Percentiles rank a stretch among this genome's conserved stretches.
Evolutionary conservation across 1,140 invertebrate genomes (phyloP).

Genomic region (Drosophila mauritiana): DNA sequence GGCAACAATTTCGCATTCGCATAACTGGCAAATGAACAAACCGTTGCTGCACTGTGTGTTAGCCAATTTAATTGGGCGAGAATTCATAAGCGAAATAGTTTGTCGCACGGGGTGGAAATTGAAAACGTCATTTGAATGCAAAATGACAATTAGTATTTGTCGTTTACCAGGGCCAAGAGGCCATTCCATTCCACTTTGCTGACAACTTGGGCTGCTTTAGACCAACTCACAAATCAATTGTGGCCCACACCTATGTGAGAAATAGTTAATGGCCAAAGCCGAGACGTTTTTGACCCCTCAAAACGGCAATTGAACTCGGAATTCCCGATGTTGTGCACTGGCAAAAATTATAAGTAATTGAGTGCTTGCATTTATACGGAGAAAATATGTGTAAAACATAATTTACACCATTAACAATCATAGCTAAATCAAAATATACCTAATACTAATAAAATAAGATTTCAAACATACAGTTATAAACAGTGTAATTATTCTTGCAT

Average conservation of each 20-base stretch:
- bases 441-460: too few species aligned
- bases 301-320: slow-evolving; percentile 41
- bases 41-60: slow-evolving; percentile 20
- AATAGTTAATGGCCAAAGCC: slow-evolving; percentile 62
- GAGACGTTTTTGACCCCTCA: slow-evolving; percentile 55
- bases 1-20: slow-evolving; percentile 63
- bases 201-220: slow-evolving; percentile 24
- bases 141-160: slow-evolving; percentile 55
- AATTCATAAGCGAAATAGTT: slow-evolving; percentile 59
- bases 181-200: slow-evolving; percentile 25
- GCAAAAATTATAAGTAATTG: background rate
- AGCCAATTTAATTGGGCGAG: slow-evolving; percentile 62
- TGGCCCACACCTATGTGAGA: slow-evolving; percentile 32
- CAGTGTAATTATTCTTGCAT: too few species aligned
- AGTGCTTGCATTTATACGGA: too few species aligned
- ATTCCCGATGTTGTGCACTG: slow-evolving; percentile 39
- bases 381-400: too few species aligned
- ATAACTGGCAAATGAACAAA: slow-evolving; percentile 65
- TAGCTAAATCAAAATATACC: too few species aligned
- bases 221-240: slow-evolving; percentile 38
- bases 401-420: too few species aligned
- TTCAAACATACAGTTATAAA: too few species aligned
- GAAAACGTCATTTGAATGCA: slow-evolving; percentile 38
- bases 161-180: slow-evolving; percentile 11
- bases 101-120: slow-evolving; percentile 12